phyloP scores from a whole-genome alignment of 53 echinoderm and acorn worm genomes.

The Pentamera pediparva region DNA sequence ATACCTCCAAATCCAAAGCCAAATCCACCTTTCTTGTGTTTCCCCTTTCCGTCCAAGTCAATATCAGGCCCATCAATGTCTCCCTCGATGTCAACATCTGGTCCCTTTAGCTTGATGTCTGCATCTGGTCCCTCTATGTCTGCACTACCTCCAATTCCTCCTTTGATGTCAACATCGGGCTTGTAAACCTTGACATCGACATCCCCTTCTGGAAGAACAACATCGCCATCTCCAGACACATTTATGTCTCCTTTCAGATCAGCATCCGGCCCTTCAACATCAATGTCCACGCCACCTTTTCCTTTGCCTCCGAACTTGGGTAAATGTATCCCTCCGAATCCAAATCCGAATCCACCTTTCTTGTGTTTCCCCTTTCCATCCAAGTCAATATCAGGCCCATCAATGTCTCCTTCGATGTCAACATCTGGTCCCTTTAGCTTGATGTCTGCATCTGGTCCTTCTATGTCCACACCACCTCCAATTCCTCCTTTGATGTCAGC shows the following conservation, averaged over 20 bases:
- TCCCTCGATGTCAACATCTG: slow-evolving; percentile 29
- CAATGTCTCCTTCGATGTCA: too few species aligned
- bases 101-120: slow-evolving; percentile 23
- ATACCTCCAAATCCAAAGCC: slow-evolving; percentile 43
- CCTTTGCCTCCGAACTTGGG: slow-evolving; percentile 16
- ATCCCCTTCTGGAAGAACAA: slow-evolving; percentile 31
- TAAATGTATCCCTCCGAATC: slow-evolving; percentile 15
- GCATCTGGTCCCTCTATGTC: too few species aligned
- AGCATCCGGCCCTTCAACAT: too few species aligned
- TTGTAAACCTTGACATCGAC: slow-evolving; percentile 30
- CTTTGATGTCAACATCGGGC: too few species aligned
- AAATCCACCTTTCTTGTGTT: slow-evolving; percentile 54
- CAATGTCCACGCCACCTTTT: slow-evolving; percentile 28
- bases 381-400: slow-evolving; percentile 30
- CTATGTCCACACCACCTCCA: slow-evolving; percentile 37
- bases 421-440: slow-evolving; percentile 49
- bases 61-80: slow-evolving; percentile 17
- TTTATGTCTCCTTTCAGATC: slow-evolving; percentile 18
- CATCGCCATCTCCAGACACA: slow-evolving; percentile 18
- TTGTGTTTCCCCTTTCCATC: slow-evolving; percentile 36
- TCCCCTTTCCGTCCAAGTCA: slow-evolving; percentile 24
- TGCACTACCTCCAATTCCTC: too few species aligned
- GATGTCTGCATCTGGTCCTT: slow-evolving; percentile 55
- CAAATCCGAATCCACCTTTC: slow-evolving; percentile 30
- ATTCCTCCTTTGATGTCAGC: slow-evolving; percentile 25